Evolutionary conservation across 2,888 invertebrate species (phyloP), one percentile per base, ranked within the genome.

Genomic region (Nomada lathburiana): DNA sequence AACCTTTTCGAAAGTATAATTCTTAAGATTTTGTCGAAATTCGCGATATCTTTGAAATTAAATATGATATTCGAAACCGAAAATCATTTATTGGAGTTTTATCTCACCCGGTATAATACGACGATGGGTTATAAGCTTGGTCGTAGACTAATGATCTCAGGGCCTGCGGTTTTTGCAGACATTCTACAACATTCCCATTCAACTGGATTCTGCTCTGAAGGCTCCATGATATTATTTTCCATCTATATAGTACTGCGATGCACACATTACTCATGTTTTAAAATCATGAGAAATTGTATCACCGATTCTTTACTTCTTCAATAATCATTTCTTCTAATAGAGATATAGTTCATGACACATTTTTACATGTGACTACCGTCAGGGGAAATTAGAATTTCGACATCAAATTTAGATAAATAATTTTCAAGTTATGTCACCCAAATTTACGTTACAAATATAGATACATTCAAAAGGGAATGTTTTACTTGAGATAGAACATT

Each of bases 121-220:
- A 84, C 86, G 89, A 90, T 89, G 90, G 90, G 86, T 90, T 90
- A 91, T 89, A 91, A 92, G 90, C 91, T 90, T 86, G 89, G 88
- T 89, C 89, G 92, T 92, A 92, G 93, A 93, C 93, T 93, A 93
- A 93, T 93, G 93, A 93, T 93, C 92, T 89, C 91, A 83, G 91
- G 90, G 93, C 84, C 92, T 91, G 92, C 87, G 92, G 93, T 94
- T 94, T 94, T 94, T 94, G 93, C 90, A 91, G 91, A 88, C 94
- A 94, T 94, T 94, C 94, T 94, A 93, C 94, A 93, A 92, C 93
- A 94, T 94, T 94, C 94, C 91, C 93, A 93, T 93, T 93, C 92
- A 92, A 91, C 93, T 92, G 89, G 89, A 90, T 90, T 89, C 91
- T 88, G 85, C 86, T 80, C 72, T 47, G 83, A 80, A 84, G 83